Conservation (phyloP, 2,113 vertebrate species). For the Rhinoderma darwinii region DNA sequence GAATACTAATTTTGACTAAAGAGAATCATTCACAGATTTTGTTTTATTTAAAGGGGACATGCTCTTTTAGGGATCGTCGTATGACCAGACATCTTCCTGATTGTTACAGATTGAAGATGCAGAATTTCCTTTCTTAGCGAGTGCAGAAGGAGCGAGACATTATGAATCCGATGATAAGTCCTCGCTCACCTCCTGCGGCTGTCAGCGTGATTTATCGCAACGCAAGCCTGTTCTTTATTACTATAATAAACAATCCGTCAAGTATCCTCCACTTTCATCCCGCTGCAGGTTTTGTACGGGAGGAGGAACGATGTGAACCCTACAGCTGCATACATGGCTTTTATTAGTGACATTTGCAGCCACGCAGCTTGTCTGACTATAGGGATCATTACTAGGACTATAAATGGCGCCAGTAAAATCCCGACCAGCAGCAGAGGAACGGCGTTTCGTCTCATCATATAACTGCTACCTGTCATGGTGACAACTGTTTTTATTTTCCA, state of each 20-base stretch:
- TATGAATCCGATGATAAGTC: constrained; percentile 27
- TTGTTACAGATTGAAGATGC: neutral
- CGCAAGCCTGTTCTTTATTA: constrained; percentile 37
- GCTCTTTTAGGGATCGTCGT: neutral
- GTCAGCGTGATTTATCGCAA: constrained; percentile 49
- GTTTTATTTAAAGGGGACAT: neutral
- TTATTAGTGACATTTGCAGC: neutral
- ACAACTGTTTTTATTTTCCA: neutral
- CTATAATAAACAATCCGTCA: constrained; percentile 53
- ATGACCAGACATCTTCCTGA: neutral
- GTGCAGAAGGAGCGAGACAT: constrained; percentile 5
- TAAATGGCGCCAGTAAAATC: neutral
- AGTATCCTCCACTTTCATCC: constrained; percentile 31
- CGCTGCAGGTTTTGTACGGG: constrained; percentile 7
- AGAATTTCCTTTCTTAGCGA: neutral
- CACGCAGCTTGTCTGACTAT: neutral
- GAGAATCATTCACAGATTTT: neutral
- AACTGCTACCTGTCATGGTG: neutral
- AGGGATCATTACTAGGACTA: neutral
- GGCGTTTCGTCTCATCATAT: neutral
- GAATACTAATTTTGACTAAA: too few relatives aligned
- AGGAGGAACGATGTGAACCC: constrained; percentile 5
- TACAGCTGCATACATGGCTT: neutral
- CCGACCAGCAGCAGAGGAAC: neutral
- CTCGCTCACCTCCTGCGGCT: constrained; percentile 42